Base-by-base conservation (phyloP, 2,888 invertebrate genomes). In the Caenorhabditis sp. region DNA sequence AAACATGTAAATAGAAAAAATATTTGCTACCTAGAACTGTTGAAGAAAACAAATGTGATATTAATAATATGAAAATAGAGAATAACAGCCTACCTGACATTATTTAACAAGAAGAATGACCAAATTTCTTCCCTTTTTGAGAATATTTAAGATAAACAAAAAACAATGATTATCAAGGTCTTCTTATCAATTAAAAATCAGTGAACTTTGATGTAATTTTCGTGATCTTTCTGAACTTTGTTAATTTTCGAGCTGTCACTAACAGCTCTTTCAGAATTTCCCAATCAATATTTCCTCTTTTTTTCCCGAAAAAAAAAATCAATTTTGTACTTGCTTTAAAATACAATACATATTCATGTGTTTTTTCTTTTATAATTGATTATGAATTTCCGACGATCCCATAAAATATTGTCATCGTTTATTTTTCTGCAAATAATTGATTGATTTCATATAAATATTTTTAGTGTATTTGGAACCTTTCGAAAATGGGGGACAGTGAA, bases 171-270 rank as follows among this genome's bases (percentile, higher is more conserved):
- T 24, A 26, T 26, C 57, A n/a, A 26, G 27, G 24, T 57, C n/a
- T 24, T 57, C 27, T 57, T 26, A n/a, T 26, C 27, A 57, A 53
- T n/a, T n/a, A 24, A 3, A 31, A 31, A 10, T 31, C 10, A 17
- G 57, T 57, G 57, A 57, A 57, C 57, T 57, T 57, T 57, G 57
- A 5, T 57, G 57, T 27, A 23, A 26, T 5, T 53, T 53, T 53
- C 14, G 23, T 53, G 24, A 24, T 53, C 24, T 53, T 53, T 24
- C 21, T 53, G 43, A 43, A 43, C 43, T 43, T n/a, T n/a, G 36
- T 8, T 8, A 36, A 36, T 12, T 36, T 36, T n/a, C n/a, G n/a
- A n/a, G n/a, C n/a, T n/a, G n/a, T n/a, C n/a, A n/a, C n/a, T n/a
- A n/a, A n/a, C n/a, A n/a, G 24, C 4, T 53, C 24, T 53, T 53